Evolutionary conservation across 2,888 invertebrate species (phyloP).

Genomic region (Drosophila glabriapex): DNA sequence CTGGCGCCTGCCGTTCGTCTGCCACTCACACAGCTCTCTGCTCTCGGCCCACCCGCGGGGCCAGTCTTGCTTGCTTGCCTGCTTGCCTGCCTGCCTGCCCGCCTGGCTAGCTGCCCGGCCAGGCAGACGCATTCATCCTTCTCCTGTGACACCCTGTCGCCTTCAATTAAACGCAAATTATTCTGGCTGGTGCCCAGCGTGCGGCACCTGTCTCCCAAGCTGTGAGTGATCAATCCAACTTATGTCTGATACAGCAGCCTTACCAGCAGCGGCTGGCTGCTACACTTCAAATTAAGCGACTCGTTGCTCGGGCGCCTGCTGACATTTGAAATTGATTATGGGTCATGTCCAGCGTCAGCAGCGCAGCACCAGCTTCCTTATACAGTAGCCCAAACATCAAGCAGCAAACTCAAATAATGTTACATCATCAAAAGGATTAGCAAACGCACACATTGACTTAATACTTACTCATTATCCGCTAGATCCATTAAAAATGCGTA

Average conservation of each 20-base stretch:
- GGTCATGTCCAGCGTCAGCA: conserved; percentile 25
- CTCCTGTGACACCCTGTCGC: conserved; percentile 64
- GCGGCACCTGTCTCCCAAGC: conserved; percentile 57
- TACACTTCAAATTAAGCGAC: conserved; percentile 17
- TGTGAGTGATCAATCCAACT: conserved; percentile 73
- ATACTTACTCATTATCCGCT: background rate
- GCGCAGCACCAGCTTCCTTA: background rate
- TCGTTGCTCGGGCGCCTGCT: conserved; percentile 22
- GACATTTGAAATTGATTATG: conserved; percentile 59
- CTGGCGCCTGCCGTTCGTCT: conserved; percentile 47
- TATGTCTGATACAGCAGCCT: conserved; percentile 53
- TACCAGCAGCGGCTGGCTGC: conserved; percentile 7
- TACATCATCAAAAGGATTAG: conserved; percentile 1
- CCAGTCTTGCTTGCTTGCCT: conserved; percentile 12
- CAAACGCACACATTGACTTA: background rate
- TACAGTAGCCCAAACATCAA: conserved; percentile 10
- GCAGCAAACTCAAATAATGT: conserved; percentile 6
- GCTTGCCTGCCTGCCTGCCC: background rate
- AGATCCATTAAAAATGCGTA: background rate
- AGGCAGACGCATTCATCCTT: conserved; percentile 6
- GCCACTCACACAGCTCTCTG: conserved; percentile 10
- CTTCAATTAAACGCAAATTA: conserved; percentile 76
- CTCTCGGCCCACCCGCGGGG: conserved; percentile 62
- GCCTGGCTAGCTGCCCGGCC: background rate
- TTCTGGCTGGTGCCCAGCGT: conserved; percentile 56